Evolutionary conservation across 2,888 invertebrate genomes (phyloP), one percentile per base, ranked within the genome.

Genomic region (Caenorhabditis wallacei): DNA sequence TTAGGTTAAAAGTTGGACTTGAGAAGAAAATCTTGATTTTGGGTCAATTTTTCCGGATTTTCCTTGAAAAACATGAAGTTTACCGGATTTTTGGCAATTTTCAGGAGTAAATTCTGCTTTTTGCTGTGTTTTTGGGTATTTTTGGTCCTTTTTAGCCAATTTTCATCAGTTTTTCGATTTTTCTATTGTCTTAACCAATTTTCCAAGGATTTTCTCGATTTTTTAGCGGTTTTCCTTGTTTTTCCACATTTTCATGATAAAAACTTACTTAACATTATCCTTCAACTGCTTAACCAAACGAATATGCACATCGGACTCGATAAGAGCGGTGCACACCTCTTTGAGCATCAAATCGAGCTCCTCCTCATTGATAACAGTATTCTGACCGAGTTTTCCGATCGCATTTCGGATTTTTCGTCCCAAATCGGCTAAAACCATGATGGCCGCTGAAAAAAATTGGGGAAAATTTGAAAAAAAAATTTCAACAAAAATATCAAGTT

Each of bases 341-440:
- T 99, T 99, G 69, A 99, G 95, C 97, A 99, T 98, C 93, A 96
- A 95, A 95, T 98, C 97, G 89, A 99, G 94, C 85, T 98, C 99
- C 96, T 97, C 90, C 78, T 91, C 91, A 82, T 91, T 90, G 83
- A 91, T 91, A 46, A 90, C 87, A n/a, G 90, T 90, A 4, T 88
- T 88, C 59, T 90, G 90, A 94, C 97, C 98, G 88, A 99, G 94
- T 71, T 97, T 97, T 93, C 97, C 96, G 93, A 99, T 94, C 85
- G 99, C 99, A 93, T 96, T 96, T 92, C 98, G 98, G 93, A 99
- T 99, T 94, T 98, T 98, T 92, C 99, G 95, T 92, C 99, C 99
- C 93, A 99, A 95, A 94, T 99, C 99, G 92, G 99, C 99, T 95
- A 99, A 96, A 93, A 99, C 99, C 99, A 99, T 99, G n/a, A 16